Conservation (phyloP, 2,888 invertebrate genomes). For the Galeopsomyia nigrocyanea region DNA sequence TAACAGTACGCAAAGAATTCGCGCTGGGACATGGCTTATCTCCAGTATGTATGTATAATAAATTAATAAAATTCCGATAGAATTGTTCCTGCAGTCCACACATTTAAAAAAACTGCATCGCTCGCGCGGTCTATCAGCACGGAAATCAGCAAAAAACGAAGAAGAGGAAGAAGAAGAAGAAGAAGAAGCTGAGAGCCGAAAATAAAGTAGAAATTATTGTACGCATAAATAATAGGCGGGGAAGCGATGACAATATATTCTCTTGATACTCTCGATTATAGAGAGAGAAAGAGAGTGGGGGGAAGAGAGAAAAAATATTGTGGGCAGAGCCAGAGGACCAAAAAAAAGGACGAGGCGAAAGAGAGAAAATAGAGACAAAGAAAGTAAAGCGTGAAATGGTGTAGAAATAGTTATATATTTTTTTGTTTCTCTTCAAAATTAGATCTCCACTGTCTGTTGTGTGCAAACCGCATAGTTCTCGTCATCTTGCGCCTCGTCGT, state of each 20-base stretch:
- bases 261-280: conserved; percentile 40
- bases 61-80: not conserved
- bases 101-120: conserved; percentile 1
- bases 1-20: no score
- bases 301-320: conserved; percentile 1
- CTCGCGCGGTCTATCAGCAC: not conserved
- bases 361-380: conserved; percentile 11
- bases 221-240: conserved; percentile 43
- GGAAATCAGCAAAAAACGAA: not conserved
- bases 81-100: not conserved
- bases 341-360: conserved; percentile 15
- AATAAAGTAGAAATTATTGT: conserved; percentile 34
- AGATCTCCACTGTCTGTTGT: not conserved
- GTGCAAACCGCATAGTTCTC: conserved; percentile 20
- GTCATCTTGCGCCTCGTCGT: no score
- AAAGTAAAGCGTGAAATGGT: conserved; percentile 32
- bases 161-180: conserved; percentile 37
- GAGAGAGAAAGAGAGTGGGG: conserved; percentile 22
- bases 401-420: no score
- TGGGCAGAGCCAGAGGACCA: not conserved
- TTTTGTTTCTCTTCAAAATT: no score
- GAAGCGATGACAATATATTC: conserved; percentile 46
- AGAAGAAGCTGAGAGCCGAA: conserved; percentile 1
- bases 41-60: no score
- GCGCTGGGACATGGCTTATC: no score